A percentile compares a stretch with the other conserved stretches of the same genome.
Evolutionary conservation across 2,888 invertebrate genomes (phyloP).

Genomic region (Chalcis sispes): DNA sequence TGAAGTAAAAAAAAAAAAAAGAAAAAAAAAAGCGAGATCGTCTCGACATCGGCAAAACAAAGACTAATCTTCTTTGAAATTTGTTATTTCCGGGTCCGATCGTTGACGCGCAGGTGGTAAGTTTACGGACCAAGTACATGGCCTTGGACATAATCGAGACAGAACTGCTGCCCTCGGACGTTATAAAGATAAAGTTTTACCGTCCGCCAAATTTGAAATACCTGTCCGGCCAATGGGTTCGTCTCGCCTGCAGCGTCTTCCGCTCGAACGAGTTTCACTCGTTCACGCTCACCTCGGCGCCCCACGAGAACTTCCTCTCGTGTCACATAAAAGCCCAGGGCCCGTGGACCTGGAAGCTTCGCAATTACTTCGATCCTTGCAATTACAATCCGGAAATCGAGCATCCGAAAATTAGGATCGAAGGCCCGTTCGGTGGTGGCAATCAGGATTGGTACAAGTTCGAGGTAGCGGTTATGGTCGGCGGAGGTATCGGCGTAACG

Average conservation of each 20-base stretch:
- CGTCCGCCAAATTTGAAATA: conserved; percentile 96
- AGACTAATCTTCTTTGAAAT: neutral
- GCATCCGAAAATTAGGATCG: conserved; percentile 89
- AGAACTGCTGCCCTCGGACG: conserved; percentile 94
- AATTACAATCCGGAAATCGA: conserved; percentile 91
- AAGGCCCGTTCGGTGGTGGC: conserved; percentile 97
- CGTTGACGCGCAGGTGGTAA: conserved; percentile 83
- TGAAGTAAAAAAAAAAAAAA: conserved; percentile 1
- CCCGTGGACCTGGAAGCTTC: conserved; percentile 97
- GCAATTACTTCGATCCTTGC: conserved; percentile 95
- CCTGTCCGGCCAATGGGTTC: conserved; percentile 95
- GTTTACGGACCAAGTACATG: conserved; percentile 92
- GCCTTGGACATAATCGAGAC: conserved; percentile 95
- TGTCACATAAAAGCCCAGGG: conserved; percentile 95
- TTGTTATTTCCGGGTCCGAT: no score
- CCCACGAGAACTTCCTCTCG: conserved; percentile 95
- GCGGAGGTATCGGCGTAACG: conserved; percentile 97
- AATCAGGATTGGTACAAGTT: conserved; percentile 99
- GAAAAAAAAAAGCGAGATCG: neutral
- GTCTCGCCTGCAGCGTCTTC: conserved; percentile 93
- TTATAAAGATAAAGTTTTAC: conserved; percentile 95
- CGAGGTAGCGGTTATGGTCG: conserved; percentile 98
- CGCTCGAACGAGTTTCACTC: conserved; percentile 94
- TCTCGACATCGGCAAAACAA: neutral
- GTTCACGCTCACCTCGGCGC: conserved; percentile 96